Evolutionary conservation across 1,140 invertebrate genomes (phyloP).

Genomic region (Helicoverpa armigera): DNA sequence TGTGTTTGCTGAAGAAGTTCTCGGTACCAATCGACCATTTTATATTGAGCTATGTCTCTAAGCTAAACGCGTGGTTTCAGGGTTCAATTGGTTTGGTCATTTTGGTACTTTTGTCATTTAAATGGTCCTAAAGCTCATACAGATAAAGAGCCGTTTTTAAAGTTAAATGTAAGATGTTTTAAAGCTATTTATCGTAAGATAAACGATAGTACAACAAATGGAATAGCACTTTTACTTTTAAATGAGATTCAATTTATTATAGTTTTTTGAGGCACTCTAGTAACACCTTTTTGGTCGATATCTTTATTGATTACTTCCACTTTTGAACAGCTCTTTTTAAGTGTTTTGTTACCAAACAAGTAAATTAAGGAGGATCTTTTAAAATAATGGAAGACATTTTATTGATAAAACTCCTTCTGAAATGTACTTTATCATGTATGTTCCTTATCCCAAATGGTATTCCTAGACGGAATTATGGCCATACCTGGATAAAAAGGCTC

Average conservation of each 20-base stretch:
- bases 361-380: background rate
- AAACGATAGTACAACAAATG: constrained; percentile 21
- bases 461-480: too few relatives aligned
- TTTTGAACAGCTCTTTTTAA: constrained; percentile 2
- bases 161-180: constrained; percentile 62
- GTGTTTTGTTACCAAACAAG: constrained; percentile 18
- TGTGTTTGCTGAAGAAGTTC: constrained; percentile 64
- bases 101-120: constrained; percentile 70
- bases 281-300: constrained; percentile 12
- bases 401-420: too few relatives aligned
- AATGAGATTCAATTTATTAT: constrained; percentile 37
- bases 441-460: too few relatives aligned
- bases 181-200: constrained; percentile 51
- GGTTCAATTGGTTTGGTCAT: constrained; percentile 43
- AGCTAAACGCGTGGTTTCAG: background rate
- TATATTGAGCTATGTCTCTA: background rate
- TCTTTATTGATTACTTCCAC: constrained; percentile 19
- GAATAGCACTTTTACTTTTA: constrained; percentile 36
- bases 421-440: too few relatives aligned
- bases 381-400: background rate
- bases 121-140: constrained; percentile 72
- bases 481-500: too few relatives aligned
- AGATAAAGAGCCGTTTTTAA: constrained; percentile 69
- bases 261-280: constrained; percentile 16
- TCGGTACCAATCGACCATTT: constrained; percentile 9